Evolutionary conservation across 2,888 invertebrate species (phyloP), one percentile per base, ranked within the genome.

Genomic region (Magallana nippona): DNA sequence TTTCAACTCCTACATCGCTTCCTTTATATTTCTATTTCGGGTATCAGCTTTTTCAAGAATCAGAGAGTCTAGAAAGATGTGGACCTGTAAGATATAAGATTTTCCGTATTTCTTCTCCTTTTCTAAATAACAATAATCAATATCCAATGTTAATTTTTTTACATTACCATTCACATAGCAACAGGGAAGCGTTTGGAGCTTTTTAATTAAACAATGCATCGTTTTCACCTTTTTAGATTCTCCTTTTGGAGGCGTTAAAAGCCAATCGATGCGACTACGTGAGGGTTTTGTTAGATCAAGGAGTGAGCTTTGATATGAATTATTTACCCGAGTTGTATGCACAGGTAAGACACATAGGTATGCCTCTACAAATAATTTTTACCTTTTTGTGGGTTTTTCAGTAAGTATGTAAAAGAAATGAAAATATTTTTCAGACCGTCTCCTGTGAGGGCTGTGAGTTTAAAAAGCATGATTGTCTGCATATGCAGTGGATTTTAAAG

Each of bases 21-120:
- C 81, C 81, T 1, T 57, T 81, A 32, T 81, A 62, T 44, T 81
- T 81, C 55, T 81, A 55, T 32, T 81, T 81, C n/a, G 62, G 63
- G 13, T 81, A 62, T 27, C 81, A 81, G 11, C 44, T 81, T 27
- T 19, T 81, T 17, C 81, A 81, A 55, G 63, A 44, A 62, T 71
- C 71, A 27, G 71, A 22, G 15, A 13, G 22, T 2, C 32, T 71
- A 15, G 32, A 71, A 13, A 22, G 32, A 22, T 27, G 71, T 22
- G 71, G 71, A 3, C 71, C 22, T 71, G 71, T 71, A 71, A 71
- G 27, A 13, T 10, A 13, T 0, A 44, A 63, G 2, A 11, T 8
- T n/a, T 60, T n/a, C 32, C 3, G 2, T 32, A 2, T 32, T 44
- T 44, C 8, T 5, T 44, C 10, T 44, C 0, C 0, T 44, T 44